Conservation (phyloP, 2,888 invertebrate genomes). For the Himalopsyche kuldschensis region DNA sequence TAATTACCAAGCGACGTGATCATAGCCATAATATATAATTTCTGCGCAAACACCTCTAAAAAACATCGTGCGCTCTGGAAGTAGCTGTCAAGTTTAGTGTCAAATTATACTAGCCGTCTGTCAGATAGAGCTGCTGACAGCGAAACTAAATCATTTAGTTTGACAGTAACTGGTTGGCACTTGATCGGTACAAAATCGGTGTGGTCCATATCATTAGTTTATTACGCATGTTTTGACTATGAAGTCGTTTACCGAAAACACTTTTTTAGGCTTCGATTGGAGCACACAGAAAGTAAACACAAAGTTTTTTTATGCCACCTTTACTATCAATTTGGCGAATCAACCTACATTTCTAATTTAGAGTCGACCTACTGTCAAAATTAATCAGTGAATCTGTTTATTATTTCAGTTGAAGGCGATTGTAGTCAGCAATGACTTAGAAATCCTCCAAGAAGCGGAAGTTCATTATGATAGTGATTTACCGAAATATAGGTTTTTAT, state of each 20-base stretch:
- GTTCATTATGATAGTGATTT: constrained; percentile 91
- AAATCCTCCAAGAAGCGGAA: constrained; percentile 74
- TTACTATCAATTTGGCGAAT: not conserved
- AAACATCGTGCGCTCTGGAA: too few species aligned
- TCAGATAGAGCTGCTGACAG: not conserved
- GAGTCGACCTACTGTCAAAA: not conserved
- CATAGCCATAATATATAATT: too few species aligned
- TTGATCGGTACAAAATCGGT: not conserved
- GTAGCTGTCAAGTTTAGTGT: not conserved
- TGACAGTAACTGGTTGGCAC: not conserved
- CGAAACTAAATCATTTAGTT: not conserved
- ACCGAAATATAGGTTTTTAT: constrained; percentile 82
- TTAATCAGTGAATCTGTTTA: not conserved
- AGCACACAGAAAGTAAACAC: constrained; percentile 81
- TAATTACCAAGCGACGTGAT: too few species aligned
- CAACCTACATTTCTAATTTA: not conserved
- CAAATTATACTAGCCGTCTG: not conserved
- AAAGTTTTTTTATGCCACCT: not conserved
- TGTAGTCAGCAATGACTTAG: constrained; percentile 73
- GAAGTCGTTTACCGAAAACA: constrained; percentile 46
- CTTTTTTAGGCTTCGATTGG: constrained; percentile 82
- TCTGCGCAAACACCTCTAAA: too few species aligned
- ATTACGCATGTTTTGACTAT: constrained; percentile 18
- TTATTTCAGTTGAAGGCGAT: constrained; percentile 84
- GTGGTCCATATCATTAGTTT: not conserved